phyloP scores from a whole-genome alignment of 2,888 invertebrate genomes.

The Calameuta filiformis region DNA sequence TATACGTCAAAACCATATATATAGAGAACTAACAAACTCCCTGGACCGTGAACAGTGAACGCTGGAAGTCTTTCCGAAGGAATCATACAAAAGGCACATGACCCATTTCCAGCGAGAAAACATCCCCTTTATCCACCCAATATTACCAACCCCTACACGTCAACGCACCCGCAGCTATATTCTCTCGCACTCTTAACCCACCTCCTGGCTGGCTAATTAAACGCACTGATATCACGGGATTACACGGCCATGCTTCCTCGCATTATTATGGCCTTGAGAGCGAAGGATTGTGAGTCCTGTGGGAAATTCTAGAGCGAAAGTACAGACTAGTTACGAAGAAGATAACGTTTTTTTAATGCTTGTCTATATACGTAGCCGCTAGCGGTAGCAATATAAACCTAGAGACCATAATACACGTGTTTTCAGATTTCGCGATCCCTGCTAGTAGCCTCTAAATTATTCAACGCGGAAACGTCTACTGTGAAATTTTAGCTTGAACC shows the following conservation, averaged over 20 bases:
- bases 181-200: not conserved
- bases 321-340: conserved; percentile 40
- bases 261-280: too few relatives aligned
- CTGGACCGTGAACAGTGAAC: not conserved
- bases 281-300: conserved; percentile 32
- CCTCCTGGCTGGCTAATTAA: conserved; percentile 17
- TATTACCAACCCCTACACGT: conserved; percentile 10
- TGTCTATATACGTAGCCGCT: too few relatives aligned
- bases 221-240: conserved; percentile 18
- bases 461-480: too few relatives aligned
- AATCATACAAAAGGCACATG: too few relatives aligned
- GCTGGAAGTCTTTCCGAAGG: not conserved
- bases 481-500: too few relatives aligned
- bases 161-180: not conserved
- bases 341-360: conserved; percentile 49
- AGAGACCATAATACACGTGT: too few relatives aligned
- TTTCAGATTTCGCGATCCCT: too few relatives aligned
- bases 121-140: conserved; percentile 14
- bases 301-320: conserved; percentile 44
- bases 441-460: too few relatives aligned
- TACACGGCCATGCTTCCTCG: not conserved
- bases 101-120: not conserved
- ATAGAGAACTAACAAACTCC: not conserved
- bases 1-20: too few relatives aligned
- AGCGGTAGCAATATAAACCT: too few relatives aligned